Percentiles rank a stretch among this genome's conserved stretches.
Conservation (phyloP, 2,113 vertebrate species). For the Prunella fulvescens region DNA sequence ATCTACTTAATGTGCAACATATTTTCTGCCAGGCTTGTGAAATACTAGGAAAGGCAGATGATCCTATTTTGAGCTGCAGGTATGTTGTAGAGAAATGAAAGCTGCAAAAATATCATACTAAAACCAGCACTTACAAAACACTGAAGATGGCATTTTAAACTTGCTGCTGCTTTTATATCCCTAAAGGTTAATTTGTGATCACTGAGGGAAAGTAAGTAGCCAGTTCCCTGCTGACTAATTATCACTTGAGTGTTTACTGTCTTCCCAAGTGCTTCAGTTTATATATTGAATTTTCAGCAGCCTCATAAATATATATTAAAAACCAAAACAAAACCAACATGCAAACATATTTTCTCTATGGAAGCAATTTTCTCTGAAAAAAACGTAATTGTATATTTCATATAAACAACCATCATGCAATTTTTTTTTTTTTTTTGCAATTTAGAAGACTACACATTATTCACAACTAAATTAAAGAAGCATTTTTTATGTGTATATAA, state of each 20-base stretch:
- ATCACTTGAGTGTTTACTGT: background rate
- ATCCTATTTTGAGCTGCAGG: background rate
- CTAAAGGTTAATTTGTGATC: background rate
- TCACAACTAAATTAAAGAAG: background rate
- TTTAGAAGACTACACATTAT: background rate
- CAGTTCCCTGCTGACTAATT: background rate
- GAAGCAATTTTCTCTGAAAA: background rate
- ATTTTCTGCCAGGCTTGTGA: background rate
- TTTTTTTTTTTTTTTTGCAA: background rate
- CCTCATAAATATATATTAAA: background rate
- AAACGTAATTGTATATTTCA: background rate
- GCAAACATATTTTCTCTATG: background rate
- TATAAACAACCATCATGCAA: background rate
- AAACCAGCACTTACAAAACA: background rate
- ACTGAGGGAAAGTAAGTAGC: background rate
- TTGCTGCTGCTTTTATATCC: background rate
- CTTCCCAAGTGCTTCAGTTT: constrained; percentile 1
- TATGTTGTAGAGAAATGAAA: background rate
- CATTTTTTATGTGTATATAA: background rate
- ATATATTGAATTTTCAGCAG: background rate
- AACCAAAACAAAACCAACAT: background rate
- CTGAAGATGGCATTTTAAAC: background rate
- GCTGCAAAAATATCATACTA: background rate
- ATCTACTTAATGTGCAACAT: background rate
- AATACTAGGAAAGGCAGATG: background rate